A percentile compares a stretch with the other conserved stretches of the same genome.
Conservation (phyloP, 2,113 vertebrate genomes). For the Salvelinus fontinalis region DNA sequence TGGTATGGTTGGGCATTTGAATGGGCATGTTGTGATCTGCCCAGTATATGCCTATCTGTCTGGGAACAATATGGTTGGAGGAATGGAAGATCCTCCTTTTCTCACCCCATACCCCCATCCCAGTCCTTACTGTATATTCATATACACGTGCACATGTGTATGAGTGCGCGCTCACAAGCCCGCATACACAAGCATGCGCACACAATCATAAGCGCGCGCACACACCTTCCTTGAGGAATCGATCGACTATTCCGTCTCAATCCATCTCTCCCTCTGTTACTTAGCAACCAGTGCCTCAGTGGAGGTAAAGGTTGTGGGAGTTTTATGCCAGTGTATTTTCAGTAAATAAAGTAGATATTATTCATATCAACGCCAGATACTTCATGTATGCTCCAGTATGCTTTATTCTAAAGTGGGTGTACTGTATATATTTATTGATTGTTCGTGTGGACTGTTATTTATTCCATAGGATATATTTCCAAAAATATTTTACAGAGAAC, state of each 20-base stretch:
- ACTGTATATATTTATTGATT: not conserved
- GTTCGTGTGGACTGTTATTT: not conserved
- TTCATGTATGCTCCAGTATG: constrained; percentile 11
- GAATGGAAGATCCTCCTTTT: not conserved
- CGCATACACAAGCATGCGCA: not conserved
- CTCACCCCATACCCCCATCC: not conserved
- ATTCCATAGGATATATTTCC: not conserved
- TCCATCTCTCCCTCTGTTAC: constrained; percentile 80
- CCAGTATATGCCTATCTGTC: not conserved
- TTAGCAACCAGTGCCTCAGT: constrained; percentile 75
- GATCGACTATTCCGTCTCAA: constrained; percentile 78
- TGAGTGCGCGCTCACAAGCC: constrained; percentile 8
- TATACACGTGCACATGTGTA: constrained; percentile 9
- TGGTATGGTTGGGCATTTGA: too few relatives aligned
- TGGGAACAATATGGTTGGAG: not conserved
- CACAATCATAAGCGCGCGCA: constrained; percentile 39
- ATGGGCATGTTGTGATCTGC: too few relatives aligned
- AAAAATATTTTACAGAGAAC: not conserved
- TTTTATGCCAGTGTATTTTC: constrained; percentile 65
- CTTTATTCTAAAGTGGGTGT: not conserved
- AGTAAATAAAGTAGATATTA: constrained; percentile 59
- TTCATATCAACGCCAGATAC: constrained; percentile 41
- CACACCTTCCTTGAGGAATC: constrained; percentile 66
- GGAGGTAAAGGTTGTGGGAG: constrained; percentile 67
- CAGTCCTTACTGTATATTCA: not conserved